Percentiles rank a stretch among this genome's conserved stretches.
These are phyloP conservation scores for Gobius niger DNA, from an alignment of 2,113 vertebrate genomes.

Conservation along the genomic window DNA sequence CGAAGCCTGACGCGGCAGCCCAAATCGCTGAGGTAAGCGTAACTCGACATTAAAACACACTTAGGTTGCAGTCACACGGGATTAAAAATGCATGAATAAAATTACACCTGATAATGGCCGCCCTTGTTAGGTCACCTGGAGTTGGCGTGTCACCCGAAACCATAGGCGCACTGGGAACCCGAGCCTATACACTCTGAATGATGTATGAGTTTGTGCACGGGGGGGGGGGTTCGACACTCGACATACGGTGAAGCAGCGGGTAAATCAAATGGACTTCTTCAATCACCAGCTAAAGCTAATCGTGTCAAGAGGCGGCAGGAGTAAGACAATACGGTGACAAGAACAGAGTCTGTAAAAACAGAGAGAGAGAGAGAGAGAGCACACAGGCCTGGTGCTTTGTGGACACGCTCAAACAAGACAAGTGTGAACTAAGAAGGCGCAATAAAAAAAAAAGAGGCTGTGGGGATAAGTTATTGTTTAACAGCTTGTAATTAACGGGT, in stretches of 20 bases:
- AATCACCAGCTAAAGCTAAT: slow-evolving; percentile 36
- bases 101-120: slow-evolving; percentile 15
- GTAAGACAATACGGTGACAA: slow-evolving; percentile 24
- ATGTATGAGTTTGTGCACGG: slow-evolving; percentile 51
- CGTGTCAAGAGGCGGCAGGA: slow-evolving; percentile 22
- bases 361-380: neutral
- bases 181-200: slow-evolving; percentile 52
- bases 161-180: slow-evolving; percentile 44
- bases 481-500: neutral
- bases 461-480: neutral
- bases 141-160: slow-evolving; percentile 55
- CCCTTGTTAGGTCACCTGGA: slow-evolving; percentile 42
- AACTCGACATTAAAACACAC: slow-evolving; percentile 43
- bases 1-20: slow-evolving; percentile 26
- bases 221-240: slow-evolving; percentile 25
- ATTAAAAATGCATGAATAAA: slow-evolving; percentile 41
- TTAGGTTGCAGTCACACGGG: slow-evolving; percentile 9
- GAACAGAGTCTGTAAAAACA: neutral
- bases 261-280: slow-evolving; percentile 25
- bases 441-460: neutral
- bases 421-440: neutral
- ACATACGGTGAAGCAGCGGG: slow-evolving; percentile 18
- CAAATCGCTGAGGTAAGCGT: slow-evolving; percentile 34
- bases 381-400: neutral
- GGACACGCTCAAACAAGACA: slow-evolving; percentile 4